Evolutionary conservation across 2,797 vertebrate species (phyloP).

Genomic region (Pristis pectinata): DNA sequence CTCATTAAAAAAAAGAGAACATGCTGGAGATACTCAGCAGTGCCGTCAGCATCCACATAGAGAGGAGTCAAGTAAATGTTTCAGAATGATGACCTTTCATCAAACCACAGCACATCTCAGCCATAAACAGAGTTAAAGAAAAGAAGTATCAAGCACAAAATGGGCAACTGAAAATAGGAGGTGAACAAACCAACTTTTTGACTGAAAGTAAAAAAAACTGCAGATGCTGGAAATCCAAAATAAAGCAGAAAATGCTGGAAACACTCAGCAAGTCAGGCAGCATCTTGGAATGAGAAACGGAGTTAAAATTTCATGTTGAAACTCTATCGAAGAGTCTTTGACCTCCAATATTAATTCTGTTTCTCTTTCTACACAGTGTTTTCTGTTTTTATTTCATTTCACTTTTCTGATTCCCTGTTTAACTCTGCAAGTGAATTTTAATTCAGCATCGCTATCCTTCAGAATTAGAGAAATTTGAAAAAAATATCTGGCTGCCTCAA

Average conservation of each 20-base stretch:
- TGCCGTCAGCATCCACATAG: background rate
- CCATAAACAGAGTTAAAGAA: background rate
- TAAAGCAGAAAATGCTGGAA: no score
- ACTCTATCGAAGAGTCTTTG: no score
- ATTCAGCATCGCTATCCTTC: background rate
- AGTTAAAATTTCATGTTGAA: no score
- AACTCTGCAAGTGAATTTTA: background rate
- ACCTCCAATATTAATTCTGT: no score
- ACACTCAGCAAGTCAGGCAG: no score
- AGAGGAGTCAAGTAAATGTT: background rate
- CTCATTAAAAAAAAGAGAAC: background rate
- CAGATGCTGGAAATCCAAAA: no score
- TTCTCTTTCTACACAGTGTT: no score
- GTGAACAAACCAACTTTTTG: no score
- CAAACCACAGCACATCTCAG: background rate
- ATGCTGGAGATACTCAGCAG: background rate
- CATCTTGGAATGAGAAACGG: no score
- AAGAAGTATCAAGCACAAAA: background rate
- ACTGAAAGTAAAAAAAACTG: no score
- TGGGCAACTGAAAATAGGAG: background rate
- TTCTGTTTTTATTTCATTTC: no score
- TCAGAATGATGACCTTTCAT: background rate
- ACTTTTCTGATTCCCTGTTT: background rate
- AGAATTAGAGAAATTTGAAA: constrained; percentile 46
- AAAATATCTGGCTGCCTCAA: background rate